phyloP scores from a whole-genome alignment of 2,113 vertebrate species.

The Kryptolebias marmoratus region DNA sequence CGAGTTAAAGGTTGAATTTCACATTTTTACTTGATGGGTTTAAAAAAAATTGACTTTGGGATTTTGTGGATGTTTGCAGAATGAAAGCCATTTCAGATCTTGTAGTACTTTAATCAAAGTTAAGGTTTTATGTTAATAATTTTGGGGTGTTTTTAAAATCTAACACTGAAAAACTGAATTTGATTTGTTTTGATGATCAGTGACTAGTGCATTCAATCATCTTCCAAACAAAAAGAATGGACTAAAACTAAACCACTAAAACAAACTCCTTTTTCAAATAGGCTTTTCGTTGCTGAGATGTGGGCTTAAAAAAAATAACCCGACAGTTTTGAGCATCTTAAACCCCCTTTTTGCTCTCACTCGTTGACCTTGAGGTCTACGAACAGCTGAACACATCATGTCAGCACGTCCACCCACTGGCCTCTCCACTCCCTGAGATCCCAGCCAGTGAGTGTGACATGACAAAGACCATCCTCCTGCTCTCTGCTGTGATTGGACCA shows the following conservation, averaged over 20 bases:
- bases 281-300: no score
- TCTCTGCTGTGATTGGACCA: constrained; percentile 23
- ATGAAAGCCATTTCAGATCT: neutral
- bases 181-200: neutral
- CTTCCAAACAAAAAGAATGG: neutral
- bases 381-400: constrained; percentile 57
- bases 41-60: neutral
- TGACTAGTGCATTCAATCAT: neutral
- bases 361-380: constrained; percentile 10
- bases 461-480: constrained; percentile 38
- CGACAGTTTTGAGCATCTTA: neutral
- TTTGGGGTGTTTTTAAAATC: neutral
- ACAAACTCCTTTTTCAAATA: no score
- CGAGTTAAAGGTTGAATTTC: neutral
- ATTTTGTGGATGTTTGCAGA: neutral
- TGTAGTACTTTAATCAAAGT: neutral
- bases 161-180: neutral
- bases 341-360: neutral
- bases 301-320: no score
- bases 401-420: constrained; percentile 44
- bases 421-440: constrained; percentile 19
- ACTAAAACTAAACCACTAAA: no score
- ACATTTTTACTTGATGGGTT: neutral
- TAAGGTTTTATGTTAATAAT: neutral
- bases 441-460: constrained; percentile 46